Conservation (phyloP, 2,888 invertebrate species). For the Suillia variegata region DNA sequence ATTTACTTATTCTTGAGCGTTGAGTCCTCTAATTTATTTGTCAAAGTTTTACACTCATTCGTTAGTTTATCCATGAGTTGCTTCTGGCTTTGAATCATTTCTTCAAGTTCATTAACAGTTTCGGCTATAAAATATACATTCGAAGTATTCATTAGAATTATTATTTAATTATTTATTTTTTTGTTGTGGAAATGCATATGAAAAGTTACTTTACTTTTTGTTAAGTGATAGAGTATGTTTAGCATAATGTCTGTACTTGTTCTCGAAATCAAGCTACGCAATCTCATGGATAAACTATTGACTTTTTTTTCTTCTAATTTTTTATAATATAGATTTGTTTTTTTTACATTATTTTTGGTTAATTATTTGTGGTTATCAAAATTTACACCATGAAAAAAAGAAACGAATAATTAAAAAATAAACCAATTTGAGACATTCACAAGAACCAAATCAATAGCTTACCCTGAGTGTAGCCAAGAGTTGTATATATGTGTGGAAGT, state of each 20-base stretch:
- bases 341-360: slow-evolving; percentile 10
- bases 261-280: slow-evolving; percentile 31
- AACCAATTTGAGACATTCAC: slow-evolving; percentile 32
- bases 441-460: slow-evolving; percentile 63
- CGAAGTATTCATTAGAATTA: slow-evolving; percentile 4
- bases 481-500: background rate
- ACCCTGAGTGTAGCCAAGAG: slow-evolving; percentile 44
- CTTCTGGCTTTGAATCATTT: slow-evolving; percentile 89
- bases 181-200: background rate
- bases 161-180: too few relatives aligned
- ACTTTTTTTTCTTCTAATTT: slow-evolving; percentile 45
- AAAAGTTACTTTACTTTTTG: slow-evolving; percentile 13
- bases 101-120: slow-evolving; percentile 88
- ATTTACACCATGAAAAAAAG: too few relatives aligned
- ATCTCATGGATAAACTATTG: slow-evolving; percentile 76
- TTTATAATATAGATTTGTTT: slow-evolving; percentile 9
- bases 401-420: background rate
- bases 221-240: background rate
- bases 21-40: slow-evolving; percentile 87
- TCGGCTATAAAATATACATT: slow-evolving; percentile 87
- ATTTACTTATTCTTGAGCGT: slow-evolving; percentile 83
- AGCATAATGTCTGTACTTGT: background rate
- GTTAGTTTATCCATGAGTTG: slow-evolving; percentile 92
- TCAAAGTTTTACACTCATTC: slow-evolving; percentile 85
- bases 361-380: background rate